Base-by-base conservation (phyloP, 1,140 invertebrate species). In the Leptoteleia sp. region DNA sequence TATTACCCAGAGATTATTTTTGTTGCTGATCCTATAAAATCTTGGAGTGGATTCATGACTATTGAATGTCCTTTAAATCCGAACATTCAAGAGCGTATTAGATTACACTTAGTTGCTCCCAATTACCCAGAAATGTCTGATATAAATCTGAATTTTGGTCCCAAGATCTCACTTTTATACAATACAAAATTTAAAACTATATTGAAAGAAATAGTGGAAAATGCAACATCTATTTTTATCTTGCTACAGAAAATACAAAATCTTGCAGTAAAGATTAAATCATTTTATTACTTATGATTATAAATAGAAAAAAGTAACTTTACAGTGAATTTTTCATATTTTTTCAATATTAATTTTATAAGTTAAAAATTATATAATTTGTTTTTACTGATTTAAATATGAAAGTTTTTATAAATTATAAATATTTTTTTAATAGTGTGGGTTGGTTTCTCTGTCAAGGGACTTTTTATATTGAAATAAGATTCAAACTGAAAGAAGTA, bases 41-140 rank as follows among this genome's bases (percentile, higher is more conserved):
- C 62, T 13, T 79, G 76, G 76, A 57, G n/a, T 3, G 76, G 76
- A 38, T 68, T 73, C 33, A 11, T 78, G 9, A 55, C n/a, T 8
- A 9, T 73, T 0, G n/a, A 47, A 43, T 55, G 47, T 62, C 47
- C 76, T 4, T 47, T 22, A 11, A 67, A 72, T 50, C 2, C 40
- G 7, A 48, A 13, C 50, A 1, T 55, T 33, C 45, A 50, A 38
- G 62, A 73, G 17, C 29, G 17, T 1, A 22, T 79, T 1, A 55
- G 38, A 43, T 6, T 79, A 0, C 48, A 42, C 19, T 8, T 79
- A 4, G 25, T 22, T 9, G 70, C 42, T 0, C 76, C 76, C 8
- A 29, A 79, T 43, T 79, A 79, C 45, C 76, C 76, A 4, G 1
- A 48, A 5, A 11, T 55, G 12, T 47, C 17, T 15, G 37, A 31